phyloP scores from a whole-genome alignment of 2,797 vertebrate species.

The Poecilia gillii region DNA sequence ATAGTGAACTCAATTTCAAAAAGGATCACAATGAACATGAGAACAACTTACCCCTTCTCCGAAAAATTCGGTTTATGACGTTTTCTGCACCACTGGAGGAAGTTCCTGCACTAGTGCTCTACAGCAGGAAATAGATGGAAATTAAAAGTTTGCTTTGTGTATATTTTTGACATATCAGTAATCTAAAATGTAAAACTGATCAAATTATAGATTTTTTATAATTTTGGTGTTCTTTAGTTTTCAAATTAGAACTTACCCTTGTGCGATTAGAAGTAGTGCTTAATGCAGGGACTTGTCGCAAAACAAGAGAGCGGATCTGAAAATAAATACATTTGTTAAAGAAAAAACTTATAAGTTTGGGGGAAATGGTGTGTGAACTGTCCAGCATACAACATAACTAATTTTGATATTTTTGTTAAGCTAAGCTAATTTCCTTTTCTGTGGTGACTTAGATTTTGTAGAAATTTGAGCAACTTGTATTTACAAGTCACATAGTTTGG shows the following conservation, averaged over 20 bases:
- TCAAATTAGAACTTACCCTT: conserved; percentile 75
- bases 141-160: not conserved
- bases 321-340: conserved; percentile 23
- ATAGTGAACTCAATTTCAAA: not conserved
- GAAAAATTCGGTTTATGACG: conserved; percentile 78
- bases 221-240: not conserved
- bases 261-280: conserved; percentile 80
- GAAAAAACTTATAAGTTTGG: not conserved
- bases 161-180: not conserved
- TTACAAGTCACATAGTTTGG: not conserved
- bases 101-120: conserved; percentile 80
- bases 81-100: conserved; percentile 72
- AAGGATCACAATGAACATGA: not conserved
- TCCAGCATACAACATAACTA: too few relatives aligned
- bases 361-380: not conserved
- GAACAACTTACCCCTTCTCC: conserved; percentile 82
- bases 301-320: conserved; percentile 85
- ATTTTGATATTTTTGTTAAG: not conserved
- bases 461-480: not conserved
- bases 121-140: conserved; percentile 4
- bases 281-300: conserved; percentile 68
- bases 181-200: not conserved
- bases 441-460: not conserved
- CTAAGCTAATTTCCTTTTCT: not conserved
- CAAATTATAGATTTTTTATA: not conserved